Percentiles rank a stretch among this genome's conserved stretches.
phyloP scores from a whole-genome alignment of 2,888 invertebrate genomes.

The Drosophila greeni region DNA sequence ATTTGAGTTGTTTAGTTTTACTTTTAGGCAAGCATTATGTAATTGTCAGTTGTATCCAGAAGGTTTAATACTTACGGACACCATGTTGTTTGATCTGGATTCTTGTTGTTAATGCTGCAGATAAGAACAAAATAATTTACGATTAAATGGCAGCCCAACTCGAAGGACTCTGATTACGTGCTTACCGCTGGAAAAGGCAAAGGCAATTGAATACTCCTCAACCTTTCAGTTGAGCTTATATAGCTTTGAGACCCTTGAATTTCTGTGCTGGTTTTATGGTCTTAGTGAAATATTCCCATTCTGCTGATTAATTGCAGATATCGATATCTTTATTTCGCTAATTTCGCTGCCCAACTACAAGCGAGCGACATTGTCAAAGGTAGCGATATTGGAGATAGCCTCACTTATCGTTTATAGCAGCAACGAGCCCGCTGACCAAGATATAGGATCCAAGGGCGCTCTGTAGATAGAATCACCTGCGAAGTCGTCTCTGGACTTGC shows the following conservation, averaged over 20 bases:
- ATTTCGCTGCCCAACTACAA: slow-evolving; percentile 31
- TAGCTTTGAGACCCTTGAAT: slow-evolving; percentile 24
- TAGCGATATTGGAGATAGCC: slow-evolving; percentile 39
- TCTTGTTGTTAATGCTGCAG: slow-evolving; percentile 23
- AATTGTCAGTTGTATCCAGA: not conserved
- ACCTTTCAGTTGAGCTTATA: slow-evolving; percentile 12
- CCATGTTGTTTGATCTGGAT: slow-evolving; percentile 45
- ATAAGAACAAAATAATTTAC: not conserved
- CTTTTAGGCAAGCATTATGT: not conserved
- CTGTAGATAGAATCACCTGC: slow-evolving; percentile 15
- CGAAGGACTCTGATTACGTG: slow-evolving; percentile 6
- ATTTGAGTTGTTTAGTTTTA: not conserved
- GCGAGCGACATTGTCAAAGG: slow-evolving; percentile 20
- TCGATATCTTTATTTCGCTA: slow-evolving; percentile 40
- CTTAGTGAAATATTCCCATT: slow-evolving; percentile 26
- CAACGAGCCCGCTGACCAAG: slow-evolving; percentile 8
- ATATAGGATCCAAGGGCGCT: slow-evolving; percentile 13
- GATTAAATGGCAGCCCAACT: not conserved
- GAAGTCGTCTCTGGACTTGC: slow-evolving; percentile 13
- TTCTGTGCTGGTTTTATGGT: slow-evolving; percentile 20
- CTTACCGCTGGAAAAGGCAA: slow-evolving; percentile 32
- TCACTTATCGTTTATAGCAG: slow-evolving; percentile 27
- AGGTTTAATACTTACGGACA: slow-evolving; percentile 51
- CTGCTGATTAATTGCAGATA: slow-evolving; percentile 30
- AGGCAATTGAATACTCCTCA: slow-evolving; percentile 33